These are phyloP conservation scores for Lanius collurio DNA, from an alignment of 2,113 vertebrate genomes.

Conservation along the genomic window DNA sequence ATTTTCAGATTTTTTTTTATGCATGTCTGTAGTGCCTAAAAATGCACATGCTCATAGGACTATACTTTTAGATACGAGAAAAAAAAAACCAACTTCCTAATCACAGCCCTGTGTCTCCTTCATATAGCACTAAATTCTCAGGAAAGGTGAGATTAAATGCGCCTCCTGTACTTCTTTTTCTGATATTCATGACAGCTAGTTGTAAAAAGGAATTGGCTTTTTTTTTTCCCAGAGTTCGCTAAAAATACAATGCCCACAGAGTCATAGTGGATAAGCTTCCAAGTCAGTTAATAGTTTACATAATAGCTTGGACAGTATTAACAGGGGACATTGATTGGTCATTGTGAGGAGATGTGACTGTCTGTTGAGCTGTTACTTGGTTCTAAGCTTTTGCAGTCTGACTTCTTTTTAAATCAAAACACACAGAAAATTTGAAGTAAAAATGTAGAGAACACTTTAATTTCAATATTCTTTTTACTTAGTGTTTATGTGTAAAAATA, in stretches of 20 bases:
- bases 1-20: not conserved
- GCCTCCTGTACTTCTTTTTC: not conserved
- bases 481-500: not conserved
- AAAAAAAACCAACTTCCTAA: not conserved
- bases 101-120: not conserved
- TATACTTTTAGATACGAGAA: not conserved
- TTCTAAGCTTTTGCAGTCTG: not conserved
- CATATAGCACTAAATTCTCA: not conserved
- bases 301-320: not conserved
- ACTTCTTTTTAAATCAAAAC: not conserved
- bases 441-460: not conserved
- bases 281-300: not conserved
- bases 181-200: not conserved
- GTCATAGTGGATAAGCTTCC: not conserved
- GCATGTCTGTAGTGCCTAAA: not conserved
- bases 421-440: not conserved
- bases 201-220: not conserved
- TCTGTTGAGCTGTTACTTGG: not conserved
- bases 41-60: not conserved
- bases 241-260: not conserved
- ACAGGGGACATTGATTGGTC: rapidly evolving
- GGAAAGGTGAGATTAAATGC: not conserved
- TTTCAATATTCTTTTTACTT: not conserved
- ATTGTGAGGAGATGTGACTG: not conserved
- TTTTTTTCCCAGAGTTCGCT: not conserved